phyloP scores from a whole-genome alignment of 2,113 vertebrate genomes.

The Electrona antarctica region DNA sequence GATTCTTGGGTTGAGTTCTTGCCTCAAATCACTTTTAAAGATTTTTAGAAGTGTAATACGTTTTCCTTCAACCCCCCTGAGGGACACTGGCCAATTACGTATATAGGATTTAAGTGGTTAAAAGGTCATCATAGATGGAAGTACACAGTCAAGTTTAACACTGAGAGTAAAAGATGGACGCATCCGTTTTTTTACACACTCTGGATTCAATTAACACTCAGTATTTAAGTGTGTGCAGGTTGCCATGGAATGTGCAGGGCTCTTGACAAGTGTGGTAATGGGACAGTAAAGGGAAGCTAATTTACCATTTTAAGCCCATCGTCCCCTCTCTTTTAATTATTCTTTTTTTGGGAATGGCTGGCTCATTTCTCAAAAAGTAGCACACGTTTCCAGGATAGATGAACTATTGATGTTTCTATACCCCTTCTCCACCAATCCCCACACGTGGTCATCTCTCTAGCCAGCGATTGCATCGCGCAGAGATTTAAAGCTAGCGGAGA shows the following conservation, averaged over 20 bases:
- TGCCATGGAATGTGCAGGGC: not conserved
- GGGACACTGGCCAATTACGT: no score
- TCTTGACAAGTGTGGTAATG: slow-evolving; percentile 36
- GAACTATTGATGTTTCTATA: slow-evolving; percentile 69
- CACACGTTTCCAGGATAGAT: slow-evolving; percentile 66
- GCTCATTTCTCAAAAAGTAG: slow-evolving; percentile 72
- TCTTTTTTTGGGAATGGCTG: slow-evolving; percentile 52
- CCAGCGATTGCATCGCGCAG: slow-evolving; percentile 32
- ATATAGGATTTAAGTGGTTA: no score
- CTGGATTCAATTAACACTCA: no score
- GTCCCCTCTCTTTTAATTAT: slow-evolving; percentile 63
- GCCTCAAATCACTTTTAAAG: no score
- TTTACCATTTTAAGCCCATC: slow-evolving; percentile 55
- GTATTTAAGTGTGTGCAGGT: not conserved
- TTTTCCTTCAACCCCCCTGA: no score
- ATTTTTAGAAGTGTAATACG: no score
- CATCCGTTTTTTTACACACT: no score
- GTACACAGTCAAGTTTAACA: no score
- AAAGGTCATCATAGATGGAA: no score
- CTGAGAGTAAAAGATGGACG: no score
- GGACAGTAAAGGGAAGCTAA: slow-evolving; percentile 49
- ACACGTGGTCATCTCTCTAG: slow-evolving; percentile 55
- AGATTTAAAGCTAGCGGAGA: slow-evolving; percentile 59
- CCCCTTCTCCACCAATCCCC: slow-evolving; percentile 61
- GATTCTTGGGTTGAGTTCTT: no score